Evolutionary conservation across 2,888 invertebrate species (phyloP), one percentile per base, ranked within the genome.

Genomic region (Heliconius erato): DNA sequence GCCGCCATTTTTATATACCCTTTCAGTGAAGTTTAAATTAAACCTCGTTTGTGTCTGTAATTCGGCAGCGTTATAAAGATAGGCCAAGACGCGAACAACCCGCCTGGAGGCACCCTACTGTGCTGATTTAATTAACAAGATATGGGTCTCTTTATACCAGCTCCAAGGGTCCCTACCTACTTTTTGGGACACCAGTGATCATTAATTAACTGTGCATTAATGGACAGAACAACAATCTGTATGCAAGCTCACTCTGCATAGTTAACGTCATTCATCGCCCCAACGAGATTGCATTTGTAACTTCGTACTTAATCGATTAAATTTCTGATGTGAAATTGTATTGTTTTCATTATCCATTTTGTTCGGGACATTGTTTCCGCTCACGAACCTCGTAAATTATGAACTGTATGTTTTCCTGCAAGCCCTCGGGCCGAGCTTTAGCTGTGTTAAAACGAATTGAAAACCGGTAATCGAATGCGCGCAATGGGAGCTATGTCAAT

Each of bases 91-190:
- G 86, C 89, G 86, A 90, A 89, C 90, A 91, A 88, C 90, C 89
- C 92, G 91, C 92, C 91, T 89, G 88, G 89, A 92, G 93, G 93
- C 94, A 89, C 93, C 95, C 95, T 89, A 91, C 94, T 90, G 95
- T 91, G 92, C 88, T 93, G 95, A 96, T 96, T 96, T 96, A 95
- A 96, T 96, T 96, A 96, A 95, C 94, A 92, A 95, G 95, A 96
- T 95, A 96, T 94, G 94, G 91, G 92, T 92, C 93, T 94, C 94
- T 94, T 94, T 92, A 94, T 93, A 94, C 93, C 92, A 92, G 92
- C 93, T 92, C 92, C 89, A 81, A 77, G 80, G 84, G 80, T 80
- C 92, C 93, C 93, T 79, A 92, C 92, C 93, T 91, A 94, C 93
- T 94, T 94, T 95, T 94, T 89, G 93, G 93, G 91, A 92, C 92